A percentile compares a stretch with the other conserved stretches of the same genome.
Conservation (phyloP, 2,797 vertebrate species). For the Sebastes steindachneri region DNA sequence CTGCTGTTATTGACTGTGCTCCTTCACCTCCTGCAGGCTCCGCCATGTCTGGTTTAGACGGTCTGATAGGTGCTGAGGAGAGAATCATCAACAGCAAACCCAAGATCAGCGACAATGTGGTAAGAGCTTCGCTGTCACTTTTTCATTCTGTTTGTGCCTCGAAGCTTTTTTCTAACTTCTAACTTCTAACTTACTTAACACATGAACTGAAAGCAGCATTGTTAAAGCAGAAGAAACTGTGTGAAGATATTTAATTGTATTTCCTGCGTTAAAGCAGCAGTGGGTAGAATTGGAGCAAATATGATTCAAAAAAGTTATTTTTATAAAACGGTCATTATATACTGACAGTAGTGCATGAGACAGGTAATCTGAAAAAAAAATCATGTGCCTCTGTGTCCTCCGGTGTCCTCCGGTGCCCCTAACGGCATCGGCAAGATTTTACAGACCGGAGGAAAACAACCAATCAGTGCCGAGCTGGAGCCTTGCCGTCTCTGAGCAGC, state of each 20-base stretch:
- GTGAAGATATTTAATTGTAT: background rate
- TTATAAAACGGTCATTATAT: too few relatives aligned
- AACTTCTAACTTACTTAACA: constrained; percentile 8
- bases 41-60: constrained; percentile 89
- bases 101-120: constrained; percentile 92
- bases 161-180: background rate
- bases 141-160: background rate
- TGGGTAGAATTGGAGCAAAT: too few relatives aligned
- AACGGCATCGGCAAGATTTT: too few relatives aligned
- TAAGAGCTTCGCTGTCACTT: constrained; percentile 72
- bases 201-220: constrained; percentile 47
- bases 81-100: constrained; percentile 94
- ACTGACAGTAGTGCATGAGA: too few relatives aligned
- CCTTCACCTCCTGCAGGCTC: constrained; percentile 86
- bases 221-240: constrained; percentile 20
- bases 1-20: constrained; percentile 38
- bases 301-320: too few relatives aligned
- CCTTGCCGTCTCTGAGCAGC: too few relatives aligned
- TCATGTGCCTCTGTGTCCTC: too few relatives aligned
- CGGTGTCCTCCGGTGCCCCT: too few relatives aligned
- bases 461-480: too few relatives aligned
- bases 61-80: constrained; percentile 93
- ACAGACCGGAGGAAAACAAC: too few relatives aligned
- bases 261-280: background rate
- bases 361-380: too few relatives aligned